These are phyloP conservation scores for Cecidostiba fungosa DNA, from an alignment of 2,888 invertebrate genomes.

Conservation along the genomic window DNA sequence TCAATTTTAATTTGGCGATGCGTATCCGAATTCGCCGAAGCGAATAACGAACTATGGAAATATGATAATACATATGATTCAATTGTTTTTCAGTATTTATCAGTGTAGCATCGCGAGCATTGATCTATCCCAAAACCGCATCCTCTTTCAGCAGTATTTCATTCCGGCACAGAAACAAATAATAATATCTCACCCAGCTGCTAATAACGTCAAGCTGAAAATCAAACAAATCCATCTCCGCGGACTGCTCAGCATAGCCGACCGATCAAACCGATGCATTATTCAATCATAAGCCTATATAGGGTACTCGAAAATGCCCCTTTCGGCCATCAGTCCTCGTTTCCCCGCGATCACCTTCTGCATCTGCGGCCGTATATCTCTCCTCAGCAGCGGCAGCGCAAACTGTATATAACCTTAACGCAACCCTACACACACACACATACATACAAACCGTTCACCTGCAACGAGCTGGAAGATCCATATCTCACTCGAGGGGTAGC, in stretches of 20 bases:
- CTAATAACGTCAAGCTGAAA: background rate
- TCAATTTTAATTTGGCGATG: too few relatives aligned
- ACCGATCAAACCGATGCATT: background rate
- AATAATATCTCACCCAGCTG: background rate
- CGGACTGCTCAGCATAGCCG: background rate
- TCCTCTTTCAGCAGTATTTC: background rate
- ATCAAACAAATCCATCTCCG: background rate
- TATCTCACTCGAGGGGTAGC: conserved; percentile 36
- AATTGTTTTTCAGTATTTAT: background rate
- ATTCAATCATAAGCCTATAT: background rate
- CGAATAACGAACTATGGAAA: background rate
- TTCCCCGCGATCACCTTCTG: background rate
- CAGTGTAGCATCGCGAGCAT: background rate
- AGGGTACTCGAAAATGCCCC: background rate
- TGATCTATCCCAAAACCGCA: background rate
- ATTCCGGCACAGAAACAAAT: background rate
- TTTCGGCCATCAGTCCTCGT: background rate
- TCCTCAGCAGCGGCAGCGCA: background rate
- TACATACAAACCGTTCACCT: background rate
- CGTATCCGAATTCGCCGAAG: too few relatives aligned
- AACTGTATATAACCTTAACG: conserved; percentile 7
- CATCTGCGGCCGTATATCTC: background rate
- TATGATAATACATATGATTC: background rate
- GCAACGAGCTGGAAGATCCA: conserved; percentile 51
- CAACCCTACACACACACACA: background rate